These are phyloP conservation scores for Xanthorhoe designata DNA, from an alignment of 2,888 invertebrate species.

Conservation along the genomic window DNA sequence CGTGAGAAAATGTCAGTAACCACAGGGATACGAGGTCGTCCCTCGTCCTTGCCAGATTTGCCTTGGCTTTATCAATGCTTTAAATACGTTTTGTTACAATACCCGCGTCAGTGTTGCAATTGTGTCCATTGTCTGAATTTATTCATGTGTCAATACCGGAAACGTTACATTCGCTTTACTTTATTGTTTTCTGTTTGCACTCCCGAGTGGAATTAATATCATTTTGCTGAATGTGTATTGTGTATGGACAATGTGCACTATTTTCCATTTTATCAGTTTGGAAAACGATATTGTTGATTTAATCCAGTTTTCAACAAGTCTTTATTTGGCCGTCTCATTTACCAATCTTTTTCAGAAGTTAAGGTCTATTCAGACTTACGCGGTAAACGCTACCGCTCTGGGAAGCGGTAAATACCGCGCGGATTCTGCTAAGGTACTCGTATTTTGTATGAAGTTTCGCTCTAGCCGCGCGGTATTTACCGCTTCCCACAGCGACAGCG, in stretches of 20 bases:
- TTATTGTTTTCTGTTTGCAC: slow-evolving; percentile 38
- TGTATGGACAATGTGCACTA: neutral
- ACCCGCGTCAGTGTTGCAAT: slow-evolving; percentile 32
- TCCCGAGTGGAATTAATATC: slow-evolving; percentile 26
- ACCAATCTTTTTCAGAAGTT: neutral
- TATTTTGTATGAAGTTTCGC: too few species aligned
- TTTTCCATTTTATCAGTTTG: slow-evolving; percentile 9
- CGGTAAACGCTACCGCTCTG: too few species aligned
- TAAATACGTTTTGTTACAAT: slow-evolving; percentile 40
- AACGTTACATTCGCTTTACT: slow-evolving; percentile 38
- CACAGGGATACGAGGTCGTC: slow-evolving; percentile 44
- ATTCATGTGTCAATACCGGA: slow-evolving; percentile 44
- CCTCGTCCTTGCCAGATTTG: slow-evolving; percentile 49
- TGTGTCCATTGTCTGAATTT: slow-evolving; percentile 39
- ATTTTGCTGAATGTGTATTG: slow-evolving; percentile 14
- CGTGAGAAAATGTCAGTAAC: slow-evolving; percentile 27
- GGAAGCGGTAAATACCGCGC: too few species aligned
- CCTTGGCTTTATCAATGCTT: slow-evolving; percentile 51
- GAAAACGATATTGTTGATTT: slow-evolving; percentile 1
- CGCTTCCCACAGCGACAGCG: too few species aligned
- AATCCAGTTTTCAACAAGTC: neutral
- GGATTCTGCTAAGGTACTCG: too few species aligned
- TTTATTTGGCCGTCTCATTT: neutral
- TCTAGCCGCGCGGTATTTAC: too few species aligned
- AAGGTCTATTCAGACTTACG: too few species aligned